phyloP scores from a whole-genome alignment of 1,140 invertebrate genomes.

The Papilio polyxenes region DNA sequence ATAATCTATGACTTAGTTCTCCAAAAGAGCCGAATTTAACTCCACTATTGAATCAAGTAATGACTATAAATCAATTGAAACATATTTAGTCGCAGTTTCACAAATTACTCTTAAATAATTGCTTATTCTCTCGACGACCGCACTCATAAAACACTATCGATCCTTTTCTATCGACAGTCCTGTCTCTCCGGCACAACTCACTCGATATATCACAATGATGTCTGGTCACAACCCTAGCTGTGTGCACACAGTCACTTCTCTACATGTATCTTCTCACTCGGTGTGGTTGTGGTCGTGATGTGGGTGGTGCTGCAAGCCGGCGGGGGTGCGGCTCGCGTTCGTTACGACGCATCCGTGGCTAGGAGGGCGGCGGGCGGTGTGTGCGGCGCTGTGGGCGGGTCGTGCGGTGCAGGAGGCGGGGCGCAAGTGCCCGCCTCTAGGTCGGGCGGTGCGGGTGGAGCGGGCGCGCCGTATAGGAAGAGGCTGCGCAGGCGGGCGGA shows the following conservation, averaged over 20 bases:
- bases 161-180: neutral
- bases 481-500: conserved; percentile 62
- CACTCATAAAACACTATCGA: neutral
- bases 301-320: neutral
- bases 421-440: conserved; percentile 51
- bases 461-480: conserved; percentile 66
- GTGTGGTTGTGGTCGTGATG: too few species aligned
- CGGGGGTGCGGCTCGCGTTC: conserved; percentile 21
- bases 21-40: conserved; percentile 17
- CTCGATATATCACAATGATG: neutral
- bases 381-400: conserved; percentile 31
- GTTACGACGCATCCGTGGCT: conserved; percentile 42
- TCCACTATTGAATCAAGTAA: conserved; percentile 12
- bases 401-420: conserved; percentile 5
- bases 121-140: neutral
- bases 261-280: neutral
- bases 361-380: conserved; percentile 34
- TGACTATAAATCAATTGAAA: neutral
- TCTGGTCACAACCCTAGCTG: neutral
- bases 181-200: neutral
- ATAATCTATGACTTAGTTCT: conserved; percentile 35
- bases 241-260: neutral
- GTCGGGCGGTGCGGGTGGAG: conserved; percentile 62
- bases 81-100: neutral
- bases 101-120: neutral